Percentiles rank a stretch among this genome's conserved stretches.
phyloP scores from a whole-genome alignment of 2,797 vertebrate genomes.

The Phataginus tetradactyla region DNA sequence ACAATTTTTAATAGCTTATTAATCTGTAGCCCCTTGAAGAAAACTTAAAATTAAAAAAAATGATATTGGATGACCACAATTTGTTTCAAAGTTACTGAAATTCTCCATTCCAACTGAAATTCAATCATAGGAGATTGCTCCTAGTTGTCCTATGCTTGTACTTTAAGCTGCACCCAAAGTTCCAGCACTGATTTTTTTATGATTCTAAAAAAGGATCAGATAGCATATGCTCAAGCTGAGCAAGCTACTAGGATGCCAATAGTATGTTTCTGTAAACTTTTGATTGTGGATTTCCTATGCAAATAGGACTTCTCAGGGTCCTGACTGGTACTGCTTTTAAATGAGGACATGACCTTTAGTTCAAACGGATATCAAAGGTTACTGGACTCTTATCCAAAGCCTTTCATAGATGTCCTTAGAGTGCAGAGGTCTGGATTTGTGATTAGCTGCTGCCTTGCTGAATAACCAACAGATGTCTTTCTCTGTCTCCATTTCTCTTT shows the following conservation, averaged over 20 bases:
- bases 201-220: constrained; percentile 77
- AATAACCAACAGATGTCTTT: constrained; percentile 49
- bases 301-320: constrained; percentile 65
- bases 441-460: constrained; percentile 34
- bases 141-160: constrained; percentile 66
- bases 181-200: constrained; percentile 59
- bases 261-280: constrained; percentile 75
- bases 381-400: not conserved
- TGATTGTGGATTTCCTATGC: constrained; percentile 70
- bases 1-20: constrained; percentile 57
- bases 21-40: constrained; percentile 21
- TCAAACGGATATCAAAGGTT: constrained; percentile 59
- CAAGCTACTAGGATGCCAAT: constrained; percentile 77
- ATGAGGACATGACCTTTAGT: constrained; percentile 67
- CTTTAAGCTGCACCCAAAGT: constrained; percentile 72
- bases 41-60: constrained; percentile 42
- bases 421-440: not conserved
- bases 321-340: constrained; percentile 59
- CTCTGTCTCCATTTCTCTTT: not conserved
- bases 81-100: constrained; percentile 62
- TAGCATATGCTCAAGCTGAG: constrained; percentile 81
- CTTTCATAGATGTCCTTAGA: constrained; percentile 15
- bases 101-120: constrained; percentile 52
- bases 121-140: constrained; percentile 3
- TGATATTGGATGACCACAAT: not conserved